Base-by-base conservation (phyloP, 2,797 vertebrate genomes). In the Mormyrops attenuatus region DNA sequence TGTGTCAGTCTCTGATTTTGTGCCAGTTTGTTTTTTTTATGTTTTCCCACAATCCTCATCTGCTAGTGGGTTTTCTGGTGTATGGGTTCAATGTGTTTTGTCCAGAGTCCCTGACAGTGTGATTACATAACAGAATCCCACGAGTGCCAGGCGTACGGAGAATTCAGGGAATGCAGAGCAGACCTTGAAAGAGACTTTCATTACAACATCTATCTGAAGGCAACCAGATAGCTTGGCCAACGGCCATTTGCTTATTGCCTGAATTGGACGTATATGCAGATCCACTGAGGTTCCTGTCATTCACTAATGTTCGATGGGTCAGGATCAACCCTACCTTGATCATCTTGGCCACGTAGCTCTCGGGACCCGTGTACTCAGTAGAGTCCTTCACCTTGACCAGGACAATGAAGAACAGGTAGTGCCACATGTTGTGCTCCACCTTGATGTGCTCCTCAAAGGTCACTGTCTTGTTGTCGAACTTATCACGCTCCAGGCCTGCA, bases 341-440 rank as follows among this genome's bases (percentile, higher is more conserved):
- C 99, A 99, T 99, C 94, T 99, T 97, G 0, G 98, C 98, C 93
- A 99, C 99, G 0, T 99, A 99, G 91, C 99, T 99, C 95, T 99
- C 98, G 0, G 99, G 99, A 52, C 99, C 99, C 0, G 99, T 99
- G 92, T 99, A 99, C 92, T 99, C 99, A 0, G 99, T 99, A 3
- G 98, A 99, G 91, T 99, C 98, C 93, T 99, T 99, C 30, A 99
- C 99, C 94, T 98, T 99, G 88, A 99, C 98, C 90, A 99, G 93
- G 20, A 99, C 98, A 8, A 99, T 99, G 92, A 99, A 99, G 94
- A 97, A 99, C 92, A 99, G 94, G 84, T 99, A 99, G 90, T 99
- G 98, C 99, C 98, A 99, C 99, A 99, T 99, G 94, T 99, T 99
- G 96, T 99, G 98, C 55, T 99, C 99, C 4, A 98, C 98, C 94